Conservation (phyloP, 2,888 invertebrate genomes). For the Papilio protenor region DNA sequence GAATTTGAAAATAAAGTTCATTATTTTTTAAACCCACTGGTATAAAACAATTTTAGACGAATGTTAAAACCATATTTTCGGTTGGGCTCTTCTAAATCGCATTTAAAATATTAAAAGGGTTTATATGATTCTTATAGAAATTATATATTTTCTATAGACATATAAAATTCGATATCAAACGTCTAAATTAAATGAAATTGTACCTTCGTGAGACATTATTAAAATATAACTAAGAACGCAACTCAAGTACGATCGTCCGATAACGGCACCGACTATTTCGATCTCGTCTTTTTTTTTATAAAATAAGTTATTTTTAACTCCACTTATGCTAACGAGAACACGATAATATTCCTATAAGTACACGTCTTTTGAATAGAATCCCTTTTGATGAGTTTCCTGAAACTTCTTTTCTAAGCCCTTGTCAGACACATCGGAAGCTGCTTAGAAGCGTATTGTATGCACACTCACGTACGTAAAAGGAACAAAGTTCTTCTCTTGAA, state of each 20-base stretch:
- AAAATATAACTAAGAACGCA: too few relatives aligned
- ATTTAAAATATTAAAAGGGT: background rate
- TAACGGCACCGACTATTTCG: too few relatives aligned
- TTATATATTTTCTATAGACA: too few relatives aligned
- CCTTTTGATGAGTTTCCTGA: slow-evolving; percentile 38
- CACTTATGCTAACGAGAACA: slow-evolving; percentile 1
- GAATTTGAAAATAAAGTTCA: background rate
- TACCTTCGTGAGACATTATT: too few relatives aligned
- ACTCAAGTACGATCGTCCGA: too few relatives aligned
- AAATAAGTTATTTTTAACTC: background rate
- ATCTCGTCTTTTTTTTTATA: too few relatives aligned
- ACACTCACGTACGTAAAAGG: background rate
- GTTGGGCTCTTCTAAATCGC: background rate
- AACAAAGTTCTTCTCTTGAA: background rate
- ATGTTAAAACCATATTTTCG: background rate
- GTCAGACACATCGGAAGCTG: slow-evolving; percentile 33
- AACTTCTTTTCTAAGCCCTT: slow-evolving; percentile 34
- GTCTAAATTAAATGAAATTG: too few relatives aligned
- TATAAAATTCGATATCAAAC: too few relatives aligned
- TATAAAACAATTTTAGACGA: background rate
- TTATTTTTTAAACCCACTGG: background rate
- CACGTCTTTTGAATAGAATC: slow-evolving; percentile 22
- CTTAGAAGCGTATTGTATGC: slow-evolving; percentile 20
- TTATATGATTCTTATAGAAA: too few relatives aligned
- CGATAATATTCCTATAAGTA: slow-evolving; percentile 7